phyloP scores from a whole-genome alignment of 2,113 vertebrate species.

The Centropus unirufus region DNA sequence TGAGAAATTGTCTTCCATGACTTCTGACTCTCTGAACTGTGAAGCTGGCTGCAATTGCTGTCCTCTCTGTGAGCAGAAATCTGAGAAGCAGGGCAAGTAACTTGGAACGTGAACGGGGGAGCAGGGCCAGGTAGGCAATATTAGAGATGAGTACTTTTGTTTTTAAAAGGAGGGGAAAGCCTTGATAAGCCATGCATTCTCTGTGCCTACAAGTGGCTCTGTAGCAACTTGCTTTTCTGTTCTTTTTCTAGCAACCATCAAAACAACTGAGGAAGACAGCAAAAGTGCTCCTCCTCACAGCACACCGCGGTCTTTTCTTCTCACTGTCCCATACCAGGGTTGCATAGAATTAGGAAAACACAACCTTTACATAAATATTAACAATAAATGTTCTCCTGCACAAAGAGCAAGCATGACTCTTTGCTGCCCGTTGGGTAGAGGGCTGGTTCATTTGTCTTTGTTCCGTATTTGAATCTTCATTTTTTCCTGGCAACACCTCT shows the following conservation, averaged over 20 bases:
- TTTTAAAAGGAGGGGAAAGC: not conserved
- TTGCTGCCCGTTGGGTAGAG: not conserved
- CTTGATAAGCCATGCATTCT: not conserved
- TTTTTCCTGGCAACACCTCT: constrained; percentile 51
- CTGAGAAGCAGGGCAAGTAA: not conserved
- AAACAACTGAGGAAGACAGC: not conserved
- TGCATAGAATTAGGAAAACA: not conserved
- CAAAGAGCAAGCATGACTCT: not conserved
- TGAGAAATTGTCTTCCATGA: not conserved
- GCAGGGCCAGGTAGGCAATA: not conserved
- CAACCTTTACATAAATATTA: not conserved
- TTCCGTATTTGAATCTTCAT: not conserved
- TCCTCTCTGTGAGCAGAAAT: not conserved
- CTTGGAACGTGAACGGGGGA: not conserved
- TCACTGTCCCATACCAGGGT: not conserved
- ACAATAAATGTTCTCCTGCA: not conserved
- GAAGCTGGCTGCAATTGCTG: not conserved
- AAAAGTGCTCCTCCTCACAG: not conserved
- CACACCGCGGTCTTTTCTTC: not conserved
- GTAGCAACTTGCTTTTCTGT: not conserved
- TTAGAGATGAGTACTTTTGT: not conserved
- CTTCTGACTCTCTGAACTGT: not conserved
- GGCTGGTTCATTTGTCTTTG: not conserved
- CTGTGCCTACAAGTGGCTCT: not conserved
- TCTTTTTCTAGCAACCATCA: not conserved